Evolutionary conservation across 2,888 invertebrate species (phyloP), one percentile per base, ranked within the genome.

Genomic region (Caenorhabditis macrosperma): DNA sequence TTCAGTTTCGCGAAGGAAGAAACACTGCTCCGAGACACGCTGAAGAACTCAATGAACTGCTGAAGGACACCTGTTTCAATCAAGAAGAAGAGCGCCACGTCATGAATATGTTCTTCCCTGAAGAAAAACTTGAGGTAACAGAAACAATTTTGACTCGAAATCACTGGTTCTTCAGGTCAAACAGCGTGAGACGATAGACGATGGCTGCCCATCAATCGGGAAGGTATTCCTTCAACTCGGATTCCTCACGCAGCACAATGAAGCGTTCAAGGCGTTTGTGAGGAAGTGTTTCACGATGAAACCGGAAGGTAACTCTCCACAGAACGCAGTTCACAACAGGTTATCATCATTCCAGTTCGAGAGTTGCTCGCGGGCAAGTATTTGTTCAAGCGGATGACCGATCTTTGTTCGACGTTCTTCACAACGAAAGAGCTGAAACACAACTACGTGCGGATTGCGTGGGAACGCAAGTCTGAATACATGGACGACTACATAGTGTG

Each of bases 401-500:
- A 48, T 28, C 35, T 69, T 10, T 35, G 44, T 12, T 2, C 0
- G 6, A 10, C 41, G 9, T 69, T 60, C 30, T 35, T 30, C 52
- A 7, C 2, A 1, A 52, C 50, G 1, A 28, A 52, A 1, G 20
- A 60, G 26, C 26, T 52, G 12, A 60, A 61, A 17, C 44, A 54
- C 55, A 61, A 71, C 24, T 69, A 69, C 50, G 50, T 69, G 6
- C 41, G 61, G 17, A 41, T 71, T 15, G 61, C 61, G 0, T 71
- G 71, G 61, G 71, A 71, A 17, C 44, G 61, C 24, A 71, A 71
- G 35, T 15, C 30, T 17, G 26, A 55, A 2, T 44, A 44, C 55
- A 71, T 61, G 71, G 61, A 71, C 44, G 71, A 71, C 46, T 71
- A 63, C 41, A 22, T 41, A 6, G 44, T 69, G 22, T 71, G 71